Base-by-base conservation (phyloP, 1,140 invertebrate genomes). In the Kradibia gibbosae region DNA sequence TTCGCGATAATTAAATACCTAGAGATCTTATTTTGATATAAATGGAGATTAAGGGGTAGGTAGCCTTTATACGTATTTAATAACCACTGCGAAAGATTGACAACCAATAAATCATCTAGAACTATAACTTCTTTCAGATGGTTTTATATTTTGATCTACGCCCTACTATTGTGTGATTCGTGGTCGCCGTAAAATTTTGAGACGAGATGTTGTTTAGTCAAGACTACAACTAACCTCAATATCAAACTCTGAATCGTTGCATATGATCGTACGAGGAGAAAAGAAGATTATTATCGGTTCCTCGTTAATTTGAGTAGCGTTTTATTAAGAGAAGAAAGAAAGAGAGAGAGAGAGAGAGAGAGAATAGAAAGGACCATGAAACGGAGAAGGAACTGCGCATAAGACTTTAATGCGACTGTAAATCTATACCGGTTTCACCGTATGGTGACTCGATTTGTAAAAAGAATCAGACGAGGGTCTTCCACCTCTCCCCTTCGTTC, bases 291-390 rank as follows among this genome's bases (percentile, higher is more conserved):
- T 65, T 80, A 80, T 80, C 78, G 39, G 42, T 13, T 25, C 53
- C 42, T 80, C 71, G 78, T 80, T 80, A 80, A 80, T 80, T 80
- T 80, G 71, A 57, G 55, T 74, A 15, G 31, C 71, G 82, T 85
- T 77, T 81, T 81, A 71, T 76, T 77, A 45, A 78, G 22, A 76
- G 74, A 74, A 78, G 57, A 67, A 17, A 50, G 36, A 42, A 78
- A 82, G 25, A 62, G 74, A 31, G 70, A 48, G 70, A 48, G 11
- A 42, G 39, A 36, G 31, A 45, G 39, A 28, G 57, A 31, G 57
- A 5, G n/a, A 8, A 25, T 28, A 25, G n/a, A 31, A 48, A 15
- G 17, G 28, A 42, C 53, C 57, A 78, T 60, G 57, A 45, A 31
- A 20, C 71, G 34, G 62, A 82, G 73, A 62, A 42, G 36, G 55